phyloP scores from a whole-genome alignment of 2,113 vertebrate genomes.

The Struthio camelus region DNA sequence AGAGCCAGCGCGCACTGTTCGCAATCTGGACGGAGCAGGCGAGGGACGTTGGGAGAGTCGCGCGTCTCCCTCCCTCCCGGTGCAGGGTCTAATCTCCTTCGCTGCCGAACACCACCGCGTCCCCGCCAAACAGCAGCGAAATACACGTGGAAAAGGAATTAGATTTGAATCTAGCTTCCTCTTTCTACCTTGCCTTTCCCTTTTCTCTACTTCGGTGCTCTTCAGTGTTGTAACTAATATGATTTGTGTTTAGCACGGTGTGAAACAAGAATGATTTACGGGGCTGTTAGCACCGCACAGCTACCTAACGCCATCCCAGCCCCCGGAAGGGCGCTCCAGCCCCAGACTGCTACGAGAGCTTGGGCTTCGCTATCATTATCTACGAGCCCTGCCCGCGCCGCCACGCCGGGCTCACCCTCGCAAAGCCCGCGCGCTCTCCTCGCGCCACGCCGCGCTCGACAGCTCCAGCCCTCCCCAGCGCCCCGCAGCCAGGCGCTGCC shows the following conservation, averaged over 20 bases:
- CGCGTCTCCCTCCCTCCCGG: not conserved
- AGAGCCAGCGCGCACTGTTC: rapidly evolving
- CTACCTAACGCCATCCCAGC: constrained; percentile 36
- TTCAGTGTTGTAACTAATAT: constrained; percentile 26
- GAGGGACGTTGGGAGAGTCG: not conserved
- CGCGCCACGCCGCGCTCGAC: not conserved
- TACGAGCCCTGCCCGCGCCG: constrained; percentile 32
- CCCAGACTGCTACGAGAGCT: constrained; percentile 21
- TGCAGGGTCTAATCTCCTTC: not conserved
- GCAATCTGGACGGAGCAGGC: rapidly evolving
- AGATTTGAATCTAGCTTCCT: constrained; percentile 56
- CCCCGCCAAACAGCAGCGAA: not conserved
- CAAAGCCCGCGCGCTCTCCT: not conserved
- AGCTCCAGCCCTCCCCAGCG: not conserved
- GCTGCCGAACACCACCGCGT: rapidly evolving
- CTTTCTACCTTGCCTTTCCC: constrained; percentile 24
- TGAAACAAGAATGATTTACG: constrained; percentile 42
- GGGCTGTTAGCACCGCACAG: not conserved
- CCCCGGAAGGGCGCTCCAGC: constrained; percentile 53
- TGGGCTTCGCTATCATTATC: not conserved
- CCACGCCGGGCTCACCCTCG: no score
- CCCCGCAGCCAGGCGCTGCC: not conserved
- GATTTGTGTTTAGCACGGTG: constrained; percentile 41
- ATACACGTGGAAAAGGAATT: constrained; percentile 35
- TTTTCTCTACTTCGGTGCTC: constrained; percentile 29